Base-by-base conservation (phyloP, 2,797 vertebrate species). In the Leuciscus waleckii region DNA sequence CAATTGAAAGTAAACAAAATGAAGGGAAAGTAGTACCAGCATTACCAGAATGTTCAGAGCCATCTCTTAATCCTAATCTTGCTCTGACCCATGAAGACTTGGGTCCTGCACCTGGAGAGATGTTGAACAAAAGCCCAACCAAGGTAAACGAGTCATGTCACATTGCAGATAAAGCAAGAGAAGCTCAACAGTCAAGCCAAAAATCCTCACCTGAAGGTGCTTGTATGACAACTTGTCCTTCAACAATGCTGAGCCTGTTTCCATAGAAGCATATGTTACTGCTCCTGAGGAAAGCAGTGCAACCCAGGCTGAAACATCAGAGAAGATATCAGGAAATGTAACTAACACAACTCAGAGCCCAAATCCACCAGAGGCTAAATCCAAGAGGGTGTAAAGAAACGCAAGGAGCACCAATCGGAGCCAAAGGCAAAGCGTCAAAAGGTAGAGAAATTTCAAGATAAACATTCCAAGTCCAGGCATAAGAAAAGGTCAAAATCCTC, bases 251-350 rank as follows among this genome's bases (percentile, higher is more conserved):
- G 21, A 79, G 19, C 51, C 13, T 68, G 63, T 58, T 70, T 43
- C 23, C 16, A 39, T 8, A n/a, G 35, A 78, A 56, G 49, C 29
- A 63, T 61, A 23, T 2, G 21, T 63, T 23, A 78, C 23, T 37
- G 7, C 11, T 63, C 21, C 19, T 71, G 6, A 26, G 56, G 54
- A 54, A 58, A 43, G 21, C 23, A 82, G 26, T 88, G 85, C 90
- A 9, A 79, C 74, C 23, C 91, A 88, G n/a, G 85, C 23, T 32
- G 51, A 56, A 84, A 19, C 75, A 61, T 85, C 16, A 13, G 85
- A 79, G 91, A 91, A 89, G 86, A 70, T 78, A 80, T 87, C 37
- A 94, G 90, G 76, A 97, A 97, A 91, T 95, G 96, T 74, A 97
- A 95, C 86, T 95, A 89, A 17, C 90, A 90, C 17, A 90, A 89